Evolutionary conservation across 2,113 vertebrate genomes (phyloP).

Genomic region (Heterotilapia buettikoferi): DNA sequence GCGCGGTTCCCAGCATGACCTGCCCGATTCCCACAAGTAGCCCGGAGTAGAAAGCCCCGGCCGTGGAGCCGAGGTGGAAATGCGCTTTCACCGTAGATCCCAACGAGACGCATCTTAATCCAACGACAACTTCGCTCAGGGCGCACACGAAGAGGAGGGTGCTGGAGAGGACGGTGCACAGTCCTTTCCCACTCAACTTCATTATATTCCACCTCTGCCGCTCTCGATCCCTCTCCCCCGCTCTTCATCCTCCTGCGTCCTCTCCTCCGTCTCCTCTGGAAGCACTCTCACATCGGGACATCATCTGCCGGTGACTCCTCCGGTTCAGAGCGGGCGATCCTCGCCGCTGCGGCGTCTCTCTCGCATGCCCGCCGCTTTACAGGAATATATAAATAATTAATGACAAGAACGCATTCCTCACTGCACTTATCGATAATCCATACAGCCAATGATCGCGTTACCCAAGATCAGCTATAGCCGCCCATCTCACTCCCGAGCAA

Average conservation of each 20-base stretch:
- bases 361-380: slow-evolving; percentile 48
- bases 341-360: slow-evolving; percentile 36
- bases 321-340: slow-evolving; percentile 57
- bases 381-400: slow-evolving; percentile 64
- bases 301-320: slow-evolving; percentile 67
- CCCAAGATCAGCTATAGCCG: not conserved
- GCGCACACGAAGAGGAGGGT: slow-evolving; percentile 90
- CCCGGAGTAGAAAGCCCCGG: slow-evolving; percentile 92
- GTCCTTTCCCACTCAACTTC: slow-evolving; percentile 93
- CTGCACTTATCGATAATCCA: slow-evolving; percentile 41
- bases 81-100: slow-evolving; percentile 85
- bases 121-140: slow-evolving; percentile 88
- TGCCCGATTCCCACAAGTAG: slow-evolving; percentile 83
- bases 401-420: not conserved
- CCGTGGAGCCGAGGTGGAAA: slow-evolving; percentile 83
- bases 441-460: not conserved
- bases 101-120: slow-evolving; percentile 87
- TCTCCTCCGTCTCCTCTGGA: slow-evolving; percentile 75
- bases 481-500: not conserved
- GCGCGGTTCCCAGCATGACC: slow-evolving; percentile 80
- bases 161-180: slow-evolving; percentile 89
- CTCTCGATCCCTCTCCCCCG: slow-evolving; percentile 72
- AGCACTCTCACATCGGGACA: slow-evolving; percentile 68
- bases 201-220: slow-evolving; percentile 87
- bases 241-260: slow-evolving; percentile 84